A percentile compares a stretch with the other conserved stretches of the same genome.
Evolutionary conservation across 1,140 invertebrate species (phyloP).

Genomic region (Dufourea novaeangliae): DNA sequence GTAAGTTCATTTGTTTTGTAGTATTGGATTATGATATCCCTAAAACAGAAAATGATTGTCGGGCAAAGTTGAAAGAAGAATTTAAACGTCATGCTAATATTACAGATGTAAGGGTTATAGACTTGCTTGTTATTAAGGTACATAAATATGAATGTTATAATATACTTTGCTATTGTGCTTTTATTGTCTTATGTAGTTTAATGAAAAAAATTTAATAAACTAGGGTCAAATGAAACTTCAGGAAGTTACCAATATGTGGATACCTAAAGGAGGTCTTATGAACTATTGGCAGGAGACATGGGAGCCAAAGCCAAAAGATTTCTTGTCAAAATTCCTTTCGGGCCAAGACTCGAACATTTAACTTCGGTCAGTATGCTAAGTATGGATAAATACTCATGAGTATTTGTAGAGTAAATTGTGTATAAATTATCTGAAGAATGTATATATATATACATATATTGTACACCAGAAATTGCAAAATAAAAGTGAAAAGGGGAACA

Average conservation of each 20-base stretch:
- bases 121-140: constrained; percentile 95
- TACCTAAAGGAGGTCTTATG: constrained; percentile 94
- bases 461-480: background rate
- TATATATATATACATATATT: background rate
- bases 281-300: constrained; percentile 91
- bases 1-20: constrained; percentile 79
- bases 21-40: constrained; percentile 91
- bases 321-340: constrained; percentile 94
- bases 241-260: constrained; percentile 93
- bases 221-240: constrained; percentile 97
- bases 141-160: constrained; percentile 7
- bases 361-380: background rate
- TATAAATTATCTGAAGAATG: background rate
- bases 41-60: constrained; percentile 85
- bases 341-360: constrained; percentile 83
- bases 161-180: background rate
- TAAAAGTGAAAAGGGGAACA: constrained; percentile 38
- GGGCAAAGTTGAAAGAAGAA: constrained; percentile 89
- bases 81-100: constrained; percentile 90
- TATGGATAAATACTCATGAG: constrained; percentile 1
- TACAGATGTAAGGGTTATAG: constrained; percentile 93
- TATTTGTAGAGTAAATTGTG: constrained; percentile 1
- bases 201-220: constrained; percentile 43
- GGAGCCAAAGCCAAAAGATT: constrained; percentile 93
- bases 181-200: background rate